Conservation (phyloP, 1,140 invertebrate species). For the Rhyzopertha dominica region DNA sequence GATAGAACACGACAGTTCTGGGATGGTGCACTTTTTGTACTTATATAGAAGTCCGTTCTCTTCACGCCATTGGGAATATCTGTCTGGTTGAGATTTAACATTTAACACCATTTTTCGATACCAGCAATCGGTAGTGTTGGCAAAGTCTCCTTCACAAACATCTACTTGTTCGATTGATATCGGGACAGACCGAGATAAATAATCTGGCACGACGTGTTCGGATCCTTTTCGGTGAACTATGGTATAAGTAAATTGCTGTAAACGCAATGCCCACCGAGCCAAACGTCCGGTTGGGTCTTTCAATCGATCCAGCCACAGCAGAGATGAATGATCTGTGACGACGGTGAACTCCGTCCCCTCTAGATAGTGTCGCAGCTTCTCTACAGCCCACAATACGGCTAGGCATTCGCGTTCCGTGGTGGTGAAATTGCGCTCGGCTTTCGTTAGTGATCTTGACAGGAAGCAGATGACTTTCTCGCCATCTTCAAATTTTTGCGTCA, state of each 20-base stretch:
- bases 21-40: too few species aligned
- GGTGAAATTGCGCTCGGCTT: too few species aligned
- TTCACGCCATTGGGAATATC: too few species aligned
- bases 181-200: too few species aligned
- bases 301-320: constrained; percentile 45
- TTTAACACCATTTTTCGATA: neutral
- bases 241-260: too few species aligned
- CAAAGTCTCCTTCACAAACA: neutral
- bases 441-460: too few species aligned
- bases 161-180: neutral
- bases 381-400: constrained; percentile 42
- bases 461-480: too few species aligned
- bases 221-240: too few species aligned
- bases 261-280: too few species aligned
- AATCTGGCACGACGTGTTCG: constrained; percentile 42
- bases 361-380: constrained; percentile 43
- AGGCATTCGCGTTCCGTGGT: constrained; percentile 47
- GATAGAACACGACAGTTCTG: neutral
- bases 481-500: constrained; percentile 17
- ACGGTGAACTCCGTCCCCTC: constrained; percentile 44
- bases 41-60: too few species aligned
- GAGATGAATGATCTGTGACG: constrained; percentile 47
- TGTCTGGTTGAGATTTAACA: neutral
- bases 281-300: too few species aligned
- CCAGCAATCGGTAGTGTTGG: too few species aligned